Base-by-base conservation (phyloP, 2,113 vertebrate genomes). In the Odontesthes bonariensis region DNA sequence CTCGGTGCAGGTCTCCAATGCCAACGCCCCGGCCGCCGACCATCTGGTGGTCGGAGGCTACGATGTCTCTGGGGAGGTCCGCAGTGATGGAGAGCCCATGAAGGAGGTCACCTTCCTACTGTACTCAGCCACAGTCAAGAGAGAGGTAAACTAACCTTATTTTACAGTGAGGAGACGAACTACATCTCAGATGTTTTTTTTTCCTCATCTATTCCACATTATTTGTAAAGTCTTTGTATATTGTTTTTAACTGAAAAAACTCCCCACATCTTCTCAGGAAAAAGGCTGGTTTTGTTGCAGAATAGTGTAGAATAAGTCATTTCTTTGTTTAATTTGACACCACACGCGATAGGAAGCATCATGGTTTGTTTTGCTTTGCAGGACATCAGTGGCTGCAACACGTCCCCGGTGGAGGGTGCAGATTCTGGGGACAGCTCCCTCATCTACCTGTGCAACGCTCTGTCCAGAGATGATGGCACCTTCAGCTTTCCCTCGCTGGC, bases 11-110 rank as follows among this genome's bases (percentile, higher is more conserved):
- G 97, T 99, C 49, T 95, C 91, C 0, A 98, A 92, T 55, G 95
- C 95, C 77, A 99, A 99, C 0, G 96, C 96, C 14, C 92, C 95
- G 0, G 96, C 95, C 0, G 86, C 94, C 1, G 89, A 91, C 17
- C 94, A 96, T 53, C 95, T 99, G 68, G 11, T 97, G 0, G 97
- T 99, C 19, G 96, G 95, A 8, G 98, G 98, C 56, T 99, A 99
- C 58, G 97, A 99, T 0, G 96, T 98, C 44, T 96, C 95, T 0
- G 98, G 98, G 56, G 96, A 95, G 73, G 98, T 99, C 32, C 96
- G 96, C 68, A 99, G 98, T 42, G 98, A 99, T 31, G 96, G 97
- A 77, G 98, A 99, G 52, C 98, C 98, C 27, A 98, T 99, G 98
- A 99, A 98, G 82, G 98, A 96, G 7, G 98, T 99, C 89, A 96